These are phyloP conservation scores for Erinaceus europaeus DNA, from an alignment of 2,113 vertebrate genomes.

Conservation along the genomic window DNA sequence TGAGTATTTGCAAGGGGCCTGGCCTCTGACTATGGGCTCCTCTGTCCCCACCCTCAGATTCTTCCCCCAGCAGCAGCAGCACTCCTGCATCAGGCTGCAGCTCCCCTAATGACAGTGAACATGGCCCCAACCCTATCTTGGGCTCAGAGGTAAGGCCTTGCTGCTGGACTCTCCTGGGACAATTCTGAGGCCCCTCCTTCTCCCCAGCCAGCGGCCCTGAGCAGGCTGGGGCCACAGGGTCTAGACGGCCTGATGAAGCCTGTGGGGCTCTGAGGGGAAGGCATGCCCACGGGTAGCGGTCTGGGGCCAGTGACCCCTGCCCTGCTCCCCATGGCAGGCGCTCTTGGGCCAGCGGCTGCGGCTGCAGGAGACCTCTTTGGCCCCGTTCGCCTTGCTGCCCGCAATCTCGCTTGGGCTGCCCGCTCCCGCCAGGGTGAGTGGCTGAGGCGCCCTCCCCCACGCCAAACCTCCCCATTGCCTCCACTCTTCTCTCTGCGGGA, in stretches of 20 bases:
- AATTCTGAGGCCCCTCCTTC: not conserved
- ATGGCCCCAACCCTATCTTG: slow-evolving; percentile 78
- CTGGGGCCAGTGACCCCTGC: slow-evolving; percentile 51
- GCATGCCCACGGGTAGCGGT: not conserved
- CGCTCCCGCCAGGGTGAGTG: slow-evolving; percentile 88
- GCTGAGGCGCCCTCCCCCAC: not conserved
- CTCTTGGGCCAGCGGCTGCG: slow-evolving; percentile 84
- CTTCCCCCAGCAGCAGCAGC: slow-evolving; percentile 92
- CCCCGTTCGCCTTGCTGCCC: slow-evolving; percentile 88
- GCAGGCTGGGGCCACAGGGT: not conserved
- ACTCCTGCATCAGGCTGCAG: slow-evolving; percentile 91
- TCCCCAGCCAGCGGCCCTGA: not conserved
- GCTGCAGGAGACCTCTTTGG: slow-evolving; percentile 86
- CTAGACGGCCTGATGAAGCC: not conserved
- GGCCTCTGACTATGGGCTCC: not conserved
- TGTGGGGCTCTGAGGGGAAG: slow-evolving; percentile 42
- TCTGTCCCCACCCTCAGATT: slow-evolving; percentile 81
- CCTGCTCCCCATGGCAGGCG: slow-evolving; percentile 64
- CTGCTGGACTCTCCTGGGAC: not conserved
- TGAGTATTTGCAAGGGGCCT: not conserved
- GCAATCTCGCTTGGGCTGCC: slow-evolving; percentile 89
- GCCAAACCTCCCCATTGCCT: not conserved
- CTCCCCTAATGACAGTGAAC: slow-evolving; percentile 93
- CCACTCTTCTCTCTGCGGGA: not conserved
- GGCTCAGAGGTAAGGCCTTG: slow-evolving; percentile 85